Percentiles rank a stretch among this genome's conserved stretches.
phyloP scores from a whole-genome alignment of 2,113 vertebrate species.

The Tretioscincus oriximinensis region DNA sequence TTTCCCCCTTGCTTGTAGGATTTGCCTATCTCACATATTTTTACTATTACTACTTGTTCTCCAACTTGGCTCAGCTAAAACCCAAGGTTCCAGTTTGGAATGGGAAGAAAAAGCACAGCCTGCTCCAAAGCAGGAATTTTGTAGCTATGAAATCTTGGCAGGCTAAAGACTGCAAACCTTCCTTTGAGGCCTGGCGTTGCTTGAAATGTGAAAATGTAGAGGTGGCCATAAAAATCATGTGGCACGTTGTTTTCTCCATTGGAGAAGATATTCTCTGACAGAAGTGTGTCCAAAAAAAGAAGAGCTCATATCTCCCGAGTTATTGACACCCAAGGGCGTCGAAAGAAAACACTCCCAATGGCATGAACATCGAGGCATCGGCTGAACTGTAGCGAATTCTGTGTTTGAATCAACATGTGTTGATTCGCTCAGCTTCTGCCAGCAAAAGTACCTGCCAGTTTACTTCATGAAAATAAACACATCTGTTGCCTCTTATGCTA shows the following conservation, averaged over 20 bases:
- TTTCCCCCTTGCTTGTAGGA: conserved; percentile 22
- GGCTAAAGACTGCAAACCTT: conserved; percentile 54
- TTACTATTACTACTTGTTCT: conserved; percentile 45
- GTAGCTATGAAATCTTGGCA: conserved; percentile 42
- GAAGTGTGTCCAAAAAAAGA: conserved; percentile 45
- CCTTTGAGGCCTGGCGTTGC: conserved; percentile 14
- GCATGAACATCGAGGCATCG: neutral
- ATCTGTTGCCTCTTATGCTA: conserved; percentile 7
- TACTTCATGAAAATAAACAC: conserved; percentile 30
- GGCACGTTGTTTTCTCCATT: conserved; percentile 48
- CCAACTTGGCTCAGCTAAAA: conserved; percentile 43
- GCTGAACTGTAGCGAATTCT: neutral
- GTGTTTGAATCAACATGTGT: conserved; percentile 23
- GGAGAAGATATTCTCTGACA: conserved; percentile 61
- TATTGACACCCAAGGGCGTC: neutral
- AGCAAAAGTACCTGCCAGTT: neutral
- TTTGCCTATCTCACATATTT: conserved; percentile 42
- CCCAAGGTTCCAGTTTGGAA: conserved; percentile 46
- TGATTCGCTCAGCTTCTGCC: conserved; percentile 49
- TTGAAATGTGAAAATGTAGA: conserved; percentile 35
- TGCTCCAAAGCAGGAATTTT: conserved; percentile 53
- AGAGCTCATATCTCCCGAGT: neutral
- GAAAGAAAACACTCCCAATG: neutral
- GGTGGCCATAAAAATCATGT: conserved; percentile 34
- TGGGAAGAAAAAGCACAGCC: conserved; percentile 33